phyloP scores from a whole-genome alignment of 2,888 invertebrate genomes.

The Himalopsyche tibetana region DNA sequence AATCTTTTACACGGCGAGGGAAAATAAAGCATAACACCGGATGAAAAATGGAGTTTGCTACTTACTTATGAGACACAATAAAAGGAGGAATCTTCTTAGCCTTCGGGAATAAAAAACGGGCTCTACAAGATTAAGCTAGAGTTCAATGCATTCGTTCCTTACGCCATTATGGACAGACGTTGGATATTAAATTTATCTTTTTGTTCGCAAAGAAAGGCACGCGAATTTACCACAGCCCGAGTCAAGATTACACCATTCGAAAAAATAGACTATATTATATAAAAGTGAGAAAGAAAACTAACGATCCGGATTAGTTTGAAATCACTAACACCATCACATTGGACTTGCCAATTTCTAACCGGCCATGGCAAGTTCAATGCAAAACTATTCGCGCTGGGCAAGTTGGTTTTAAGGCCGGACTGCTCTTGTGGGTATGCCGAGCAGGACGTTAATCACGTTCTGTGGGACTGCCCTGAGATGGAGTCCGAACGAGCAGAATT shows the following conservation, averaged over 20 bases:
- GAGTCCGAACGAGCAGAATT: too few relatives aligned
- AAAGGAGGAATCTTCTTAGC: conserved; percentile 23
- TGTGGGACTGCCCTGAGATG: too few relatives aligned
- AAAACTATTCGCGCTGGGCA: too few relatives aligned
- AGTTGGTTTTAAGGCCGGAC: too few relatives aligned
- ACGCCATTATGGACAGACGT: neutral
- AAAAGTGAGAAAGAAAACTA: too few relatives aligned
- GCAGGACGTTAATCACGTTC: too few relatives aligned
- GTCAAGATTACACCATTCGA: neutral
- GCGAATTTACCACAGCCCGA: neutral
- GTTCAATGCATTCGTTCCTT: conserved; percentile 28
- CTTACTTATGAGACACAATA: conserved; percentile 41
- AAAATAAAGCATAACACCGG: conserved; percentile 38
- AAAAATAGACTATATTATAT: too few relatives aligned
- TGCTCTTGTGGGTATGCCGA: too few relatives aligned
- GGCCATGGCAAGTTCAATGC: too few relatives aligned
- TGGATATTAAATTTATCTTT: neutral
- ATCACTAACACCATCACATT: too few relatives aligned
- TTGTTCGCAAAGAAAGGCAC: neutral
- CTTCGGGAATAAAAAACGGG: conserved; percentile 42
- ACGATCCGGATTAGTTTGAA: too few relatives aligned
- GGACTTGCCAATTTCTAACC: too few relatives aligned
- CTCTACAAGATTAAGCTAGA: conserved; percentile 1
- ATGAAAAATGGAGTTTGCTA: conserved; percentile 40
- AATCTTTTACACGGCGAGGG: conserved; percentile 27